Base-by-base conservation (phyloP, 1,140 invertebrate genomes). In the Neodiprion virginianus region DNA sequence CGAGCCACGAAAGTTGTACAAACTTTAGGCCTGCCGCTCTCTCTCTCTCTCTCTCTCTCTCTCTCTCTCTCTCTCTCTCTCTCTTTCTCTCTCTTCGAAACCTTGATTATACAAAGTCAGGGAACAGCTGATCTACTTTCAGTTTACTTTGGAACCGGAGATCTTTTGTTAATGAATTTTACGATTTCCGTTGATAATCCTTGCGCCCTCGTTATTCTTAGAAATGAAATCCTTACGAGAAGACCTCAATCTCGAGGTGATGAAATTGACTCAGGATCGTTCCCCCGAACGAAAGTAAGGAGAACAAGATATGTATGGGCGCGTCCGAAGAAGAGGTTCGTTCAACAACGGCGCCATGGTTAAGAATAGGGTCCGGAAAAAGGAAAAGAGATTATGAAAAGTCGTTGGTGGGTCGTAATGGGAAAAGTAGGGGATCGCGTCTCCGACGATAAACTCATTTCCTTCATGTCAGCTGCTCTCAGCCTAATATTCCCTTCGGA, bases 381-480 rank as follows among this genome's bases (percentile, higher is more conserved):
- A 17, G 53, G 11, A 61, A 61, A 61, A 61, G 53, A 61, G 53
- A 61, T 61, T 61, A 61, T 9, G 53, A 61, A 61, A 61, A 61
- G 53, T 61, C 53, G 53, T 61, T 17, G 28, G 28, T 17, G 53
- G 11, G 53, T 14, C 11, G 53, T 61, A 61, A 61, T 61, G 53
- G 53, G 53, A 61, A 61, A 61, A 61, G 53, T 61, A 61, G 53
- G 53, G 53, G 53, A 61, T 61, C 53, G 53, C 53, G 53, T 61
- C 53, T 61, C n/a, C 8, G 53, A 61, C 53, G 53, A 61, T 61
- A 61, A 61, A 61, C 53, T 61, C 53, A 61, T 61, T 61, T 61
- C 53, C 53, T 61, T 61, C 5, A 61, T 61, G 53, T 61, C 53
- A 61, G 53, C 53, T 61, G 53, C 53, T 61, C 53, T 61, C 53